Base-by-base conservation (phyloP, 1,140 invertebrate genomes). In the Macrosteles quadrilineatus region DNA sequence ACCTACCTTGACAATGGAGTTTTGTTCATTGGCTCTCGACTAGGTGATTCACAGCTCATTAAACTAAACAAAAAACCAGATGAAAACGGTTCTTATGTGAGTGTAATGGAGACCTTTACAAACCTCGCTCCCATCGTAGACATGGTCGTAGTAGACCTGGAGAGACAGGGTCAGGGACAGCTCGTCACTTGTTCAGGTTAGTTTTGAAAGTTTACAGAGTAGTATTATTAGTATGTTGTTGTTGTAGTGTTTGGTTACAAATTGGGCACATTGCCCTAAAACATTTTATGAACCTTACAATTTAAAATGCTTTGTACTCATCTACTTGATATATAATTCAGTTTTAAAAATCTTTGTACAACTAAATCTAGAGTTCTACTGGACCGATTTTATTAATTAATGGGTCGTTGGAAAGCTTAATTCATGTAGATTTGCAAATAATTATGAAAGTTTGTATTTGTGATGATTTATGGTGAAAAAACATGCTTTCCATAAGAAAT, bases 1-100 rank as follows among this genome's bases (percentile, higher is more conserved):
- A 98, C 96, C n/a, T 99, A 99, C 78, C 83, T 99, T 57, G 98
- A 99, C 79, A 99, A 99, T 84, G 96, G 96, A 47, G 97, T 99
- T 27, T 90, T 99, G 59, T 99, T 97, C 80, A 90, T 99, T 75
- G 98, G 98, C 0, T 98, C 97, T 0, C 87, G 96, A 23, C 84
- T 99, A 25, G 98, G 98, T 0, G 98, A 99, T 82, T 98, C 96
- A 0, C 97, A 99, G 72, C 82, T 99, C 1, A 90, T 99, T 0
- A 95, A 96, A 77, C 83, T 99, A 40, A 95, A 92, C 75, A 89
- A 91, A 2, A 89, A 91, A 73, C 83, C 91, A 0, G 93, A 98
- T 80, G 93, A 95, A 55, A 87, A 86, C 77, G 91, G 91, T 12
- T 94, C 93, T 14, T 99, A 97, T 80, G 93, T 99, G 19, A 91